A percentile compares a stretch with the other conserved stretches of the same genome.
Evolutionary conservation across 2,797 vertebrate genomes (phyloP).

Genomic region (Clarias fuscus): DNA sequence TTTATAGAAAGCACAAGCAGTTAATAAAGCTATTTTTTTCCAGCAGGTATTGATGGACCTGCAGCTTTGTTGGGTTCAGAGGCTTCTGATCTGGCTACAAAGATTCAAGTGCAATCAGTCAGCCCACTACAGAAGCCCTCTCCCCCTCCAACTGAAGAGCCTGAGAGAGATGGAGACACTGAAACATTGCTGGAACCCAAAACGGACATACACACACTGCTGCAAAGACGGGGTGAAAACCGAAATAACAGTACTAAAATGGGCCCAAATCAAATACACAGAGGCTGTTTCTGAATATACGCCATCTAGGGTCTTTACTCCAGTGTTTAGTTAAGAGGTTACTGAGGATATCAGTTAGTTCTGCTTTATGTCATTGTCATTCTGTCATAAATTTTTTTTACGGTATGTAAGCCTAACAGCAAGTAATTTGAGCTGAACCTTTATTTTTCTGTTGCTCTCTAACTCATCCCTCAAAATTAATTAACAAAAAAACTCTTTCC

Average conservation of each 20-base stretch:
- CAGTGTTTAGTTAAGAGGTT: constrained; percentile 8
- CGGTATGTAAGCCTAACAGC: neutral
- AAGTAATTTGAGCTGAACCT: neutral
- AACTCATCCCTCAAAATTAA: no score
- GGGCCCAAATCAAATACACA: neutral
- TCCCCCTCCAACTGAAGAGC: constrained; percentile 66
- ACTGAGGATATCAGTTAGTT: constrained; percentile 13
- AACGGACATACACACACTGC: constrained; percentile 85
- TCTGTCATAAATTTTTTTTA: no score
- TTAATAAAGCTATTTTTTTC: constrained; percentile 2
- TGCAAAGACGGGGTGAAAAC: constrained; percentile 84
- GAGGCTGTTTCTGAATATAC: neutral
- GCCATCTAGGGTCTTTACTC: neutral
- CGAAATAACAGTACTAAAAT: neutral
- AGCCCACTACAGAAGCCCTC: constrained; percentile 68
- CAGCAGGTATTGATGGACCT: constrained; percentile 88
- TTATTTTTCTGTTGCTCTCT: neutral
- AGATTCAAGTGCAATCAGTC: constrained; percentile 77
- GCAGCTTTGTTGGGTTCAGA: constrained; percentile 82
- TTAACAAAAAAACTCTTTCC: neutral
- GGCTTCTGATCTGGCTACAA: constrained; percentile 72
- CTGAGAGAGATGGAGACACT: constrained; percentile 71
- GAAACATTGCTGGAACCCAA: constrained; percentile 76
- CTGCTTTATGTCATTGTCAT: constrained; percentile 26
- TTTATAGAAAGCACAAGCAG: neutral